These are phyloP conservation scores for Acanthosepion lycidas DNA, from an alignment of 2,888 invertebrate genomes.

Conservation along the genomic window DNA sequence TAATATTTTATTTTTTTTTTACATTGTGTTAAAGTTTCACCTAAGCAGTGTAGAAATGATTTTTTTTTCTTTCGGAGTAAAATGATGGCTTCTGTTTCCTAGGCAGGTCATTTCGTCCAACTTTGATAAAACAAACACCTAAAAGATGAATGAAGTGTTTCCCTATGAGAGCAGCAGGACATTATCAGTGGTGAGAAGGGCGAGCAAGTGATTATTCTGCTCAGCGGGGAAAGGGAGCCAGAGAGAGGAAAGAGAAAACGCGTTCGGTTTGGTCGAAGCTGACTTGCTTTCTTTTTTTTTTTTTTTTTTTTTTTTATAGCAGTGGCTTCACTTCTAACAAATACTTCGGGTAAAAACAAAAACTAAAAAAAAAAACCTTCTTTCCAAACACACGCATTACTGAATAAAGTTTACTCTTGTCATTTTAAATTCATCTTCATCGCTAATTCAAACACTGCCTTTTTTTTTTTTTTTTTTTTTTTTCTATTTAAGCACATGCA, in stretches of 20 bases:
- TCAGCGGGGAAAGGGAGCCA: neutral
- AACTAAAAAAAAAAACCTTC: neutral
- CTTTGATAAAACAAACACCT: neutral
- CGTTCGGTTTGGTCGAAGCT: neutral
- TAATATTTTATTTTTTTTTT: too few relatives aligned
- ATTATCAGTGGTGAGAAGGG: too few relatives aligned
- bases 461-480: too few relatives aligned
- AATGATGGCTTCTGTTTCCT: neutral
- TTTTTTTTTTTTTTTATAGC: neutral
- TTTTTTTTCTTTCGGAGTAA: neutral
- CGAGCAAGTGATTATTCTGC: too few relatives aligned
- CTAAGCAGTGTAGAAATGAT: too few relatives aligned
- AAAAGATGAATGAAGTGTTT: conserved; percentile 5
- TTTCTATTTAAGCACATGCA: neutral
- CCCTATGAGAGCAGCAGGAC: too few relatives aligned
- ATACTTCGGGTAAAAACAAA: neutral
- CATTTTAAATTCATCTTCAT: neutral
- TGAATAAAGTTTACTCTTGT: conserved; percentile 33
- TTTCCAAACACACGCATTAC: neutral
- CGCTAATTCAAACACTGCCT: neutral
- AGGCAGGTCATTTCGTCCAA: conserved; percentile 33
- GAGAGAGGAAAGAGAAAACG: neutral
- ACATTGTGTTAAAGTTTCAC: too few relatives aligned
- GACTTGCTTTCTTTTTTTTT: neutral
- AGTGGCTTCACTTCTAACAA: neutral